Evolutionary conservation across 2,113 vertebrate genomes (phyloP), one percentile per base, ranked within the genome.

Genomic region (Elgaria multicarinata): DNA sequence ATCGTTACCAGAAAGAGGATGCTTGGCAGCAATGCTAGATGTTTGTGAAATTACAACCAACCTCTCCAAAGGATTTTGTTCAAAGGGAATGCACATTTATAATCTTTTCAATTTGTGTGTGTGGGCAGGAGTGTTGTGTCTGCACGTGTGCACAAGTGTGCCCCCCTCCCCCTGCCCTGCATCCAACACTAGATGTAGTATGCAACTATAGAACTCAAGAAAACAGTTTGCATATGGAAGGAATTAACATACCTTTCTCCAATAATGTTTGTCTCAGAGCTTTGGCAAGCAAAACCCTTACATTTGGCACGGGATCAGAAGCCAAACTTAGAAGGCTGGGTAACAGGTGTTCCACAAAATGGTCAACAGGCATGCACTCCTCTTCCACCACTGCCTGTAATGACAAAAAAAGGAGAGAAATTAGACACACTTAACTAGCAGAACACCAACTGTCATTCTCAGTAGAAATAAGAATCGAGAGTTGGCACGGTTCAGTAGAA

Each of bases 291-390:
- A 98, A 95, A 8, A 98, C 98, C 3, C 98, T 96, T 1, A 98
- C 98, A 0, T 98, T 98, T 26, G 98, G 98, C 92, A 98, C 98
- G 0, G 98, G 98, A 92, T 98, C 98, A 0, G 97, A 98, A 0
- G 97, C 97, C 0, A 98, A 97, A 90, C 98, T 98, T 20, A 98
- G 91, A 24, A 99, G 98, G 92, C 97, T 98, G 92, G 98, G 98
- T 22, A 98, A 95, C 7, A 98, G 93, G 83, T 98, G 97, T 87
- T 98, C 96, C 1, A 97, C 98, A 91, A 98, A 99, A 93, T 98
- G 98, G 24, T 98, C 98, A 77, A 97, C 97, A 3, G 98, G 97
- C 97, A 98, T 96, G 53, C 98, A 98, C 82, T 98, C 98, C 87
- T 98, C 98, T 86, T 98, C 97, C 84, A 98, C 98, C 26, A 98